Conservation (phyloP, 92 coral and sea anemone genomes). For the Porites evermanni region DNA sequence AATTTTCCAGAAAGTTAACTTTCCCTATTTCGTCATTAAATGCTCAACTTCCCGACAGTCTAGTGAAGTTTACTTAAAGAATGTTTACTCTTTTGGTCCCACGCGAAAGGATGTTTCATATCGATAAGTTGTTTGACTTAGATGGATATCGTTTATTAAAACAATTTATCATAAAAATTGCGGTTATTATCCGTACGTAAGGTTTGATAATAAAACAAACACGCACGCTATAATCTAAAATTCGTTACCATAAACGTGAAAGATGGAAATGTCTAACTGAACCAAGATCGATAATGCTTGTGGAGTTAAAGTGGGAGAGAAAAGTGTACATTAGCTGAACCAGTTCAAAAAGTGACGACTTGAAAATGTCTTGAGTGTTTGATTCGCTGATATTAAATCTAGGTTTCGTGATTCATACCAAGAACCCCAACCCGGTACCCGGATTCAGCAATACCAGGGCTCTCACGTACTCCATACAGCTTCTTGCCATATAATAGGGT, state of each 20-base stretch:
- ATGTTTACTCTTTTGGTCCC: conserved; percentile 2
- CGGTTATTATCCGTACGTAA: background rate
- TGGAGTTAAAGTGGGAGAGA: background rate
- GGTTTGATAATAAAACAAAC: conserved; percentile 3
- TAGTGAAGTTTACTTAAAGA: conserved; percentile 12
- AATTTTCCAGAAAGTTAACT: background rate
- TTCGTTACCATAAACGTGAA: too few relatives aligned
- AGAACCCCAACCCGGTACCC: background rate
- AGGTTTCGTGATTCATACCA: conserved; percentile 6
- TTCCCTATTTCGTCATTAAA: background rate
- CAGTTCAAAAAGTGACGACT: conserved; percentile 3
- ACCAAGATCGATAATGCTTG: too few relatives aligned
- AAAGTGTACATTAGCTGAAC: background rate
- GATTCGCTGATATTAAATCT: conserved; percentile 19
- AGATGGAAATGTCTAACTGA: too few relatives aligned
- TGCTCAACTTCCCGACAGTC: background rate
- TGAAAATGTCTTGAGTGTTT: conserved; percentile 4
- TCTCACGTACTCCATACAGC: background rate
- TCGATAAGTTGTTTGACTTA: conserved; percentile 22
- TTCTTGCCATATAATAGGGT: background rate
- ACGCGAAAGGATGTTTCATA: conserved; percentile 16
- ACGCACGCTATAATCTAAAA: conserved; percentile 1
- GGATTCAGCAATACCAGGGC: too few relatives aligned
- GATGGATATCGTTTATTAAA: conserved; percentile 23
- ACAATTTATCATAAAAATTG: background rate